phyloP scores from a whole-genome alignment of 2,797 vertebrate genomes.

The Hoplostethus atlanticus region DNA sequence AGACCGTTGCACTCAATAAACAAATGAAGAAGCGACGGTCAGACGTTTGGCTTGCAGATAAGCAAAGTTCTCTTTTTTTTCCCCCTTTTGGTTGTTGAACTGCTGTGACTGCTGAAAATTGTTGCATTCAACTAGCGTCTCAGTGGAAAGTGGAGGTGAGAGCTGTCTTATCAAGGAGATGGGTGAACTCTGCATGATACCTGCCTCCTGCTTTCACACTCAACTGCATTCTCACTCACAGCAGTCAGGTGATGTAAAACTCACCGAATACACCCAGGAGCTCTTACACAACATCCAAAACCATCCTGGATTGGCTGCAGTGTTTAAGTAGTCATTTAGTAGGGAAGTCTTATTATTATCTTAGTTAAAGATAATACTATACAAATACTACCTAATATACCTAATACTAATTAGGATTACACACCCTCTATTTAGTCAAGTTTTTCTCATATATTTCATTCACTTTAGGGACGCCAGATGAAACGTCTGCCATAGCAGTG shows the following conservation, averaged over 20 bases:
- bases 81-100: neutral
- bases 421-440: neutral
- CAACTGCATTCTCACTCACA: too few relatives aligned
- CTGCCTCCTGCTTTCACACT: too few relatives aligned
- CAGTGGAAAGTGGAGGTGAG: neutral
- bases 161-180: neutral
- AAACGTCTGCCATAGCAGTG: conserved; percentile 62
- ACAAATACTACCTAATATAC: too few relatives aligned
- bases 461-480: conserved; percentile 76
- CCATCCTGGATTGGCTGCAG: too few relatives aligned
- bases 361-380: too few relatives aligned
- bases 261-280: neutral
- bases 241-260: too few relatives aligned
- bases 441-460: conserved; percentile 51
- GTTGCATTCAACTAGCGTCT: neutral
- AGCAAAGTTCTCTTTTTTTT: neutral
- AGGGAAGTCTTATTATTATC: too few relatives aligned
- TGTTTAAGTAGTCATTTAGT: too few relatives aligned
- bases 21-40: neutral
- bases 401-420: too few relatives aligned
- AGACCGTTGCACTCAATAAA: too few relatives aligned
- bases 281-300: neutral
- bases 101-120: neutral
- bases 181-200: neutral
- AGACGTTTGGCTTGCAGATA: neutral